phyloP scores from a whole-genome alignment of 1,140 invertebrate genomes.

The Pseudomyrmex pallidus region DNA sequence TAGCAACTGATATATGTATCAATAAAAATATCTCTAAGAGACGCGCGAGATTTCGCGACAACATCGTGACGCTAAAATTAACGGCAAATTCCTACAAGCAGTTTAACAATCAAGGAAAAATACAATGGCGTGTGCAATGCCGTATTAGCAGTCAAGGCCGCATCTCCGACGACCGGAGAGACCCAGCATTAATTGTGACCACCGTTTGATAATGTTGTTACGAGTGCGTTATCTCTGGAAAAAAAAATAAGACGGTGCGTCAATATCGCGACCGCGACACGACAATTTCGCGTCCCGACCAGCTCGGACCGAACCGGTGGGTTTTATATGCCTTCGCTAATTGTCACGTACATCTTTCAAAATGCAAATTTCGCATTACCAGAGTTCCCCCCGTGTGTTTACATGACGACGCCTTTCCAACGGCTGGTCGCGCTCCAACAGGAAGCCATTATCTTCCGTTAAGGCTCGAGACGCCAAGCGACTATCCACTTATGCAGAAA shows the following conservation, averaged over 20 bases:
- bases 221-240: not conserved
- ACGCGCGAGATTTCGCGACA: too few species aligned
- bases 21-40: too few species aligned
- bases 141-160: not conserved
- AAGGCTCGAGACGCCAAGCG: not conserved
- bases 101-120: not conserved
- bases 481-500: constrained; percentile 41
- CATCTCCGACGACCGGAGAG: not conserved
- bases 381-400: not conserved
- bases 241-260: not conserved
- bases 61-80: too few species aligned
- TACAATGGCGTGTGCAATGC: not conserved
- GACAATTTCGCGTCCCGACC: too few species aligned
- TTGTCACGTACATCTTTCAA: not conserved
- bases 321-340: not conserved
- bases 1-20: too few species aligned
- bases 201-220: not conserved
- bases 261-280: too few species aligned
- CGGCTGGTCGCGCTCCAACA: not conserved
- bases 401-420: not conserved
- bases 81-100: not conserved
- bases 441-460: constrained; percentile 26
- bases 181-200: too few species aligned
- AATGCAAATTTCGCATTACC: constrained; percentile 15
- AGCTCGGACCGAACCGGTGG: too few species aligned